Evolutionary conservation across 2,113 vertebrate species (phyloP).

Genomic region (Mohoua ochrocephala): DNA sequence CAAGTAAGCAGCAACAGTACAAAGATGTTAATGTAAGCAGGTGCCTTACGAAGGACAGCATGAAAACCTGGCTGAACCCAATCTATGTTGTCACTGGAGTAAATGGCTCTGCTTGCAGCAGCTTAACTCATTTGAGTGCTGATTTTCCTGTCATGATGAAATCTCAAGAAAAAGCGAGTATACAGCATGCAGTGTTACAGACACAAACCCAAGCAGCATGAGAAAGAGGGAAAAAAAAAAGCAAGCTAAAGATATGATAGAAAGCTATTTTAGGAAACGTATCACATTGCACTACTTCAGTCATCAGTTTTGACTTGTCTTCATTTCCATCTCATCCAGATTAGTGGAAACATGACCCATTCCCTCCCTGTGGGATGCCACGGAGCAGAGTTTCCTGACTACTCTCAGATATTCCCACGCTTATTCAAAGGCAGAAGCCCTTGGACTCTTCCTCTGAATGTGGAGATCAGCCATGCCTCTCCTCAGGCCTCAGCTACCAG

Average conservation of each 20-base stretch:
- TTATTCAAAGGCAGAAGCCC: not conserved
- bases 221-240: not conserved
- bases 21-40: not conserved
- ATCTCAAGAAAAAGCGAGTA: not conserved
- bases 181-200: not conserved
- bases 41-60: not conserved
- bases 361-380: conserved; percentile 2
- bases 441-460: not conserved
- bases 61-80: not conserved
- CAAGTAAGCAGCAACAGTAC: not conserved
- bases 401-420: conserved; percentile 9
- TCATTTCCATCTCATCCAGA: conserved; percentile 25
- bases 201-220: conserved; percentile 17
- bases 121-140: not conserved
- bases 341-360: conserved; percentile 16
- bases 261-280: conserved; percentile 26
- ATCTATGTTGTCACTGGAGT: not conserved
- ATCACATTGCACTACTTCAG: conserved; percentile 38
- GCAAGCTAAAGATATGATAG: not conserved
- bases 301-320: conserved; percentile 48
- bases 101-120: not conserved
- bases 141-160: not conserved
- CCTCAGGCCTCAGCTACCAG: not conserved
- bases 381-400: not conserved
- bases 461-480: not conserved